Percentiles rank a stretch among this genome's conserved stretches.
Evolutionary conservation across 2,888 invertebrate species (phyloP).

Genomic region (Brenthis hecate): DNA sequence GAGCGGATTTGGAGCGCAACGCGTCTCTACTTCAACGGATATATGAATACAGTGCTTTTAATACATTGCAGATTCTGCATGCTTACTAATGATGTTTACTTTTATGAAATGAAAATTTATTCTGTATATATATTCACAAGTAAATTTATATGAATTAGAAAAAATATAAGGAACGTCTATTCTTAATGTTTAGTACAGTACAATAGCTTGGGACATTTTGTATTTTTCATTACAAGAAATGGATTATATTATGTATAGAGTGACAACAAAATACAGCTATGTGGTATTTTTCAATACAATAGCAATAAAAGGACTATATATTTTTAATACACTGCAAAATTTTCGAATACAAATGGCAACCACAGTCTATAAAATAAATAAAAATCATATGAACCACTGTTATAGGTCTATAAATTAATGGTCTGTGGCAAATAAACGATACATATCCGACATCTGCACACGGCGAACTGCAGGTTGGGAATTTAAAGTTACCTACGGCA

Average conservation of each 20-base stretch:
- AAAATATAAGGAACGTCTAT: no score
- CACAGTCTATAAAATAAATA: constrained; percentile 46
- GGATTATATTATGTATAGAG: no score
- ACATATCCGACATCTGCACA: constrained; percentile 45
- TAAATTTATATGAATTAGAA: no score
- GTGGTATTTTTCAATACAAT: neutral
- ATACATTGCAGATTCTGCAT: constrained; percentile 1
- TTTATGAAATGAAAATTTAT: neutral
- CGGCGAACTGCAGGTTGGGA: constrained; percentile 40
- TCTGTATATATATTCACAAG: neutral
- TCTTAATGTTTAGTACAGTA: no score
- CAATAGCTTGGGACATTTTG: no score
- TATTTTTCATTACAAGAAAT: no score
- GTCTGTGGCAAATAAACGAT: constrained; percentile 53
- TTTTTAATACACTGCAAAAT: neutral
- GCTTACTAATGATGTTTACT: constrained; percentile 20
- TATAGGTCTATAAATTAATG: constrained; percentile 62
- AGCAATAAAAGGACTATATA: neutral
- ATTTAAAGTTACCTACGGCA: constrained; percentile 20
- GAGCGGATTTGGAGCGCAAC: constrained; percentile 32
- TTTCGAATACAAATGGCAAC: constrained; percentile 29
- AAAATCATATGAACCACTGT: constrained; percentile 51
- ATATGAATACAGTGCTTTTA: constrained; percentile 3
- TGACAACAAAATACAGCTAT: no score
- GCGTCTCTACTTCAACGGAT: constrained; percentile 21